Percentiles rank a stretch among this genome's conserved stretches.
Evolutionary conservation across 1,140 invertebrate genomes (phyloP).

Genomic region (Rhopalosiphum padi): DNA sequence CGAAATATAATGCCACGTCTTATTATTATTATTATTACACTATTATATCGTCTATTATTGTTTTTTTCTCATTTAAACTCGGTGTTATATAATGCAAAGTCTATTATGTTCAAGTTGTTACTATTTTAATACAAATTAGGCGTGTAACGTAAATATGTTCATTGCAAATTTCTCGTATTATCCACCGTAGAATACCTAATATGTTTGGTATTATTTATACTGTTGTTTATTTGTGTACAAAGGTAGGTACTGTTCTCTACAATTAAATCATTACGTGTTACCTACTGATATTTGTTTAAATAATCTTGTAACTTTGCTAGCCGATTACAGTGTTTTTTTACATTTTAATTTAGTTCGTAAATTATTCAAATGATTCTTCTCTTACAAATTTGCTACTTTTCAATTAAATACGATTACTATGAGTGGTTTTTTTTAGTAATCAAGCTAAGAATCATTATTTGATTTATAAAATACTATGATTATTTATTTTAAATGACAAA

Average conservation of each 20-base stretch:
- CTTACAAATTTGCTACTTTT: background rate
- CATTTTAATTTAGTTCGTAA: background rate
- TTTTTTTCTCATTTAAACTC: background rate
- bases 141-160: background rate
- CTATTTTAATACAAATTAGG: background rate
- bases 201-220: too few relatives aligned
- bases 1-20: background rate
- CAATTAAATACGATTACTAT: background rate
- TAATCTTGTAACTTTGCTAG: too few relatives aligned
- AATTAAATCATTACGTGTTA: too few relatives aligned
- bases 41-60: background rate
- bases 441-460: background rate
- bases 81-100: background rate
- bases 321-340: background rate
- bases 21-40: background rate
- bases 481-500: background rate
- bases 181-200: background rate
- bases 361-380: background rate
- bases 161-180: background rate
- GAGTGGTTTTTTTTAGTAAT: background rate
- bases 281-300: too few relatives aligned
- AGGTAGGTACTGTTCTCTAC: too few relatives aligned
- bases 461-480: background rate
- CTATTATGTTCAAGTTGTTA: background rate
- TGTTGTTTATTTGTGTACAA: too few relatives aligned